Evolutionary conservation across 2,797 vertebrate species (phyloP), one percentile per base, ranked within the genome.

Genomic region (Sparus aurata): DNA sequence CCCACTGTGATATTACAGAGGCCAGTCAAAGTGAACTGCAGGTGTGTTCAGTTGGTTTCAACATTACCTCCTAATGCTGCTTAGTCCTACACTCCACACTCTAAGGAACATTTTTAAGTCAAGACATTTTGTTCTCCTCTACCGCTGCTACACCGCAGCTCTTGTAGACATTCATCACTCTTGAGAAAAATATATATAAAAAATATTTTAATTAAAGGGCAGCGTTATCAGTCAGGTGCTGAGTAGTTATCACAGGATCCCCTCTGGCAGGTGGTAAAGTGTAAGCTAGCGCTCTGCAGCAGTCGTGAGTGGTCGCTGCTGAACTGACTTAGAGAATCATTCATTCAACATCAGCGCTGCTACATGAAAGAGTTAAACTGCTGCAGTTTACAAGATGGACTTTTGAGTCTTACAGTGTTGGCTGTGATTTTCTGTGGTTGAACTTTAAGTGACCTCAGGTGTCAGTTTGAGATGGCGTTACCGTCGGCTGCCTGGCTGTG

Each of bases 201-300:
- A 47, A 45, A 41, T 20, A n/a, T 69, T 80, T 79, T 45, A 80
- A 82, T 87, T 65, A 85, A 81, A 72, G 53, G 60, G 62, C 69
- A 71, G 54, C 0, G 1, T 75, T 80, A 85, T 83, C 67, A 69
- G 55, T 68, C 65, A 74, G 77, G 65, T 82, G 69, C 22, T 64
- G 71, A 77, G 41, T 47, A 41, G 46, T 79, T 83, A 79, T 85
- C 81, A 52, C 20, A 43, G 22, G 46, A 72, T 53, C 18, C 45
- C 74, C 50, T 38, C 67, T 50, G 54, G 73, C 73, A 73, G 63
- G 2, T 53, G 77, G 85, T 85, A 66, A 80, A 72, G 66, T 71
- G n/a, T 10, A 27, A 73, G 45, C 10, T 65, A 61, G 80, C 58
- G 62, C 59, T 67, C 25, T 34, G 38, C 67, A 71, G 72, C 74